Evolutionary conservation across 2,113 vertebrate genomes (phyloP).

Genomic region (Tiliqua scincoides): DNA sequence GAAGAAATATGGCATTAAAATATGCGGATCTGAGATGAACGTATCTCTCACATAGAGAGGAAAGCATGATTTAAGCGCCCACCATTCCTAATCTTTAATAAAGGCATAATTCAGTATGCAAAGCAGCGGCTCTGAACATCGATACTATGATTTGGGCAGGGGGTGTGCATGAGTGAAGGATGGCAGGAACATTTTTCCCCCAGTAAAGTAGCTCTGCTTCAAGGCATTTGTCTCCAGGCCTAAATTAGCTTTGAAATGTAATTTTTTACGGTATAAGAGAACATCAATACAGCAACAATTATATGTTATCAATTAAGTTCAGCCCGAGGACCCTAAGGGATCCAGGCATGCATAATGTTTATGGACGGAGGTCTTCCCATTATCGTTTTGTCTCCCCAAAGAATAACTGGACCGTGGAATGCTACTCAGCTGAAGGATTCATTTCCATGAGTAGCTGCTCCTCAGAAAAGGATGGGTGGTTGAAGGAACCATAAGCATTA

Average conservation of each 20-base stretch:
- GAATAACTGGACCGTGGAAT: not conserved
- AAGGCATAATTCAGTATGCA: conserved; percentile 76
- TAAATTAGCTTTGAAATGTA: conserved; percentile 60
- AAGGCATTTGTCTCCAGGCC: conserved; percentile 63
- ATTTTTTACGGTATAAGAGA: conserved; percentile 69
- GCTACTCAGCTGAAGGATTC: not conserved
- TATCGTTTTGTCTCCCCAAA: not conserved
- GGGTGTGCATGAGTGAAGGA: not conserved
- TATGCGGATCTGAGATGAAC: conserved; percentile 63
- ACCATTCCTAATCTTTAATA: conserved; percentile 78
- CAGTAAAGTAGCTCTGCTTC: conserved; percentile 65
- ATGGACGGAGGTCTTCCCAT: no score
- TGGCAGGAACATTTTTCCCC: conserved; percentile 48
- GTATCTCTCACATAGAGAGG: conserved; percentile 72
- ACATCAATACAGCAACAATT: conserved; percentile 58
- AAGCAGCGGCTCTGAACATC: conserved; percentile 69
- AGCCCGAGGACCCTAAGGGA: accelerated
- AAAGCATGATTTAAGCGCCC: conserved; percentile 75
- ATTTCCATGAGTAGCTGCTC: not conserved
- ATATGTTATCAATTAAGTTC: conserved; percentile 62
- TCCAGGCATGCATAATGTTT: not conserved
- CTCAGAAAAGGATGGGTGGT: not conserved
- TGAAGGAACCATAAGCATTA: not conserved
- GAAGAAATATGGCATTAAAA: conserved; percentile 70
- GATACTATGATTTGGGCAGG: conserved; percentile 62